Base-by-base conservation (phyloP, 2,113 vertebrate species). In the Tachycineta bicolor region DNA sequence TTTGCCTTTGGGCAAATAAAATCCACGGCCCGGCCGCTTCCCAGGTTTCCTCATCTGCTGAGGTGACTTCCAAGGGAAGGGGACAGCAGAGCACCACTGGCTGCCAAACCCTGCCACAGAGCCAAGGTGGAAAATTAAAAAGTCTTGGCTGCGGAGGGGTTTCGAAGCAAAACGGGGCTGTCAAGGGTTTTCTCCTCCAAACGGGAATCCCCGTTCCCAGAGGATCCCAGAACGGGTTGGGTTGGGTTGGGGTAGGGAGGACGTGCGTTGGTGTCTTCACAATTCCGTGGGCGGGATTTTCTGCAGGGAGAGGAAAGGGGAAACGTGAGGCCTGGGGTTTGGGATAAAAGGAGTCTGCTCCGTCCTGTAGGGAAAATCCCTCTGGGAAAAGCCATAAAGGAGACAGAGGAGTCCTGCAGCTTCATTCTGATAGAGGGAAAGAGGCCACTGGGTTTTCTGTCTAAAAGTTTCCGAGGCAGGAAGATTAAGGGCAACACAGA, bases 301-400 rank as follows among this genome's bases (percentile, higher is more conserved):
- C 50, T 12, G 7, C n/a, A 11, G 24, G n/a, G 41, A 49, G 56
- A n/a, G 60, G 50, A 41, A 41, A 19, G 75, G 43, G 14, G 21
- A 6, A 18, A 4, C 0, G 3, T 3, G n/a, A 1, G 1, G n/a
- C 6, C 6, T 1, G 68, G 59, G 56, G 14, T 64, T 33, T 26
- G 47, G 58, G 47, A 26, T 64, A 26, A 46, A 63, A 18, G 39
- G 25, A 24, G 29, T 29, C 25, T 52, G 65, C 1, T 0, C 31
- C 33, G 3, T 71, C 31, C 39, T 9, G n/a, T 26, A 11, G 5
- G 11, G n/a, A 39, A 68, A 68, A 49, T 26, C 78, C 52, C 22
- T 0, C 52, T 26, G 28, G 52, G n/a, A 81, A 58, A 49, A 68
- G 22, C 26, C 43, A 10, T 26, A 33, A 69, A 68, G 28, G 22